Evolutionary conservation across 2,888 invertebrate species (phyloP).

Genomic region (Pseudanteris insignis): DNA sequence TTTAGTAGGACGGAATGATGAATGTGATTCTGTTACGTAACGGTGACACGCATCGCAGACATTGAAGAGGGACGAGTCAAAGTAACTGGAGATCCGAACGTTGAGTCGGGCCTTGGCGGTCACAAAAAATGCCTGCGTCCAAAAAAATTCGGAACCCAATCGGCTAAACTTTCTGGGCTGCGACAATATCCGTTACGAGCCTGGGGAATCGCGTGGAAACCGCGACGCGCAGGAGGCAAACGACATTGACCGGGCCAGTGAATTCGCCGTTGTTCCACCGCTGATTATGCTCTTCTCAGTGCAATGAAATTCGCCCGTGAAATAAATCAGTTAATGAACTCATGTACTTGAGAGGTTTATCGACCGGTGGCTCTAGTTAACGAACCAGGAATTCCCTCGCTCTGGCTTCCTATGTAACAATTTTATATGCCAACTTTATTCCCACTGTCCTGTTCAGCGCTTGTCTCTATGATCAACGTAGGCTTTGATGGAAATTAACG

Average conservation of each 20-base stretch:
- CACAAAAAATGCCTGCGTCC: constrained; percentile 50
- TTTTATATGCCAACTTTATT: no score
- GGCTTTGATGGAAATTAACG: no score
- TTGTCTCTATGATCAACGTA: no score
- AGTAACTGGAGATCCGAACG: not conserved
- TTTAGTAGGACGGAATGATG: no score
- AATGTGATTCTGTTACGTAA: not conserved
- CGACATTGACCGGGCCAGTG: constrained; percentile 10
- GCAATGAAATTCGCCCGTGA: constrained; percentile 51
- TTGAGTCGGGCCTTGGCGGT: constrained; percentile 7
- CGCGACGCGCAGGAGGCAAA: constrained; percentile 16
- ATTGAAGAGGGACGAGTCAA: not conserved
- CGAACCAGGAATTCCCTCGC: constrained; percentile 22
- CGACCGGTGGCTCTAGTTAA: not conserved
- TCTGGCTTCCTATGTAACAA: no score
- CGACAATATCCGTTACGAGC: constrained; percentile 50
- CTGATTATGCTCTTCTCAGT: constrained; percentile 52
- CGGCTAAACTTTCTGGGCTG: constrained; percentile 57
- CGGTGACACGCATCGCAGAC: constrained; percentile 6
- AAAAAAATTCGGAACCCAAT: constrained; percentile 58
- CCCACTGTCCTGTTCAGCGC: no score
- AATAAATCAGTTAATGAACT: constrained; percentile 56
- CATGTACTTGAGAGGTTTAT: constrained; percentile 23
- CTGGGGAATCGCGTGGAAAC: constrained; percentile 41
- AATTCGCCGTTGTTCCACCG: constrained; percentile 32